Evolutionary conservation across 2,113 vertebrate species (phyloP).

Genomic region (Scophthalmus maximus): DNA sequence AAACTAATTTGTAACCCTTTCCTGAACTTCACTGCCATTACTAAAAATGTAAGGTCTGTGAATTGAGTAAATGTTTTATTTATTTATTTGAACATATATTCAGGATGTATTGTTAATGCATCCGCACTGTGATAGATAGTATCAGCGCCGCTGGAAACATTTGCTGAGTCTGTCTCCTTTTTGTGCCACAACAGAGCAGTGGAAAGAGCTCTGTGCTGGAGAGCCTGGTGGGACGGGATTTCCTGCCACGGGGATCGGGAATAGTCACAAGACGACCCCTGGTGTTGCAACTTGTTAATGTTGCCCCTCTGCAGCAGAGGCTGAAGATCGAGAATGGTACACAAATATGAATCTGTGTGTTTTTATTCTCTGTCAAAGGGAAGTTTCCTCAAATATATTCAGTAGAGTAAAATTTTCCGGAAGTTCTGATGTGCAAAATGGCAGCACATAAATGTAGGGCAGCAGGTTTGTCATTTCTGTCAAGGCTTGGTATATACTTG

Average conservation of each 20-base stretch:
- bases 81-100: background rate
- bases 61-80: background rate
- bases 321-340: slow-evolving; percentile 77
- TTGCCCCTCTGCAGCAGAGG: slow-evolving; percentile 77
- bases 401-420: background rate
- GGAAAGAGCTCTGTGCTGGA: slow-evolving; percentile 87
- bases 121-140: background rate
- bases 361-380: background rate
- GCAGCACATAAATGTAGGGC: background rate
- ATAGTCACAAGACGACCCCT: slow-evolving; percentile 85
- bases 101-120: background rate
- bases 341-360: background rate
- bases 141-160: background rate
- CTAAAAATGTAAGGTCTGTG: background rate
- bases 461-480: slow-evolving; percentile 3
- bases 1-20: background rate
- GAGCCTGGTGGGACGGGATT: slow-evolving; percentile 85
- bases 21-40: no score
- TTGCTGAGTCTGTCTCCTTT: slow-evolving; percentile 29
- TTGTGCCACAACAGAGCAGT: slow-evolving; percentile 81
- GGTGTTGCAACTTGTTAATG: slow-evolving; percentile 84
- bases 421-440: background rate
- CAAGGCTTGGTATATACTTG: background rate
- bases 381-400: no score
- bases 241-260: slow-evolving; percentile 85